Base-by-base conservation (phyloP, 1,140 invertebrate species). In the Trachelipus rathkii region DNA sequence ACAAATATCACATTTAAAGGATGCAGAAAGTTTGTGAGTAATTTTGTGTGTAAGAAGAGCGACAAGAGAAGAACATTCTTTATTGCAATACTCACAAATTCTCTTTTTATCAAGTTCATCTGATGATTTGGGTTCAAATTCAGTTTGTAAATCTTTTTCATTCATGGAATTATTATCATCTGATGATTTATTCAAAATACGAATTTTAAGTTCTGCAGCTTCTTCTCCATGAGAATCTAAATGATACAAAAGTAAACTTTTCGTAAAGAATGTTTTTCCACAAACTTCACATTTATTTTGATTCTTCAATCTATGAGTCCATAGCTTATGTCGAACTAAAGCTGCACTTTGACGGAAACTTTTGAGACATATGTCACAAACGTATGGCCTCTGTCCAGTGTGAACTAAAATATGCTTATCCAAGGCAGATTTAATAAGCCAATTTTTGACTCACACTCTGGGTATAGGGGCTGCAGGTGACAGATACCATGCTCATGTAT, bases 351-450 rank as follows among this genome's bases (percentile, higher is more conserved):
- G 96, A 85, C 96, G 98, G 46, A 89, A 89, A 7, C 86, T 84
- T 81, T 89, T 89, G 19, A 85, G 76, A 73, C 82, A 83, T 23
- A 81, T 68, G 68, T 79, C 79, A 71, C 82, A 83, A 45, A 76
- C 76, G 77, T 78, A 82, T 10, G 86, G 86, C 75, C 87, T 86
- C 77, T 87, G 85, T 0, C 87, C 88, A 21, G 88, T 89, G 82
- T 92, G 92, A 5, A 92, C 96, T 78, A 95, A 87, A 85, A 99
- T 99, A 86, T 99, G 97, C 96, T 99, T 99, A 86, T 99, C 96
- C 23, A 99, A 87, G 6, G 97, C 97, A 84, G 94, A 96, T 86
- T 99, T 98, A 85, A 97, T 99, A 73, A 95, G 97, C n/a, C n/a
- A n/a, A n/a, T n/a, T n/a, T n/a, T n/a, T n/a, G n/a, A n/a, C n/a